phyloP scores from a whole-genome alignment of 2,888 invertebrate species.

The Priocnemis perturbator region DNA sequence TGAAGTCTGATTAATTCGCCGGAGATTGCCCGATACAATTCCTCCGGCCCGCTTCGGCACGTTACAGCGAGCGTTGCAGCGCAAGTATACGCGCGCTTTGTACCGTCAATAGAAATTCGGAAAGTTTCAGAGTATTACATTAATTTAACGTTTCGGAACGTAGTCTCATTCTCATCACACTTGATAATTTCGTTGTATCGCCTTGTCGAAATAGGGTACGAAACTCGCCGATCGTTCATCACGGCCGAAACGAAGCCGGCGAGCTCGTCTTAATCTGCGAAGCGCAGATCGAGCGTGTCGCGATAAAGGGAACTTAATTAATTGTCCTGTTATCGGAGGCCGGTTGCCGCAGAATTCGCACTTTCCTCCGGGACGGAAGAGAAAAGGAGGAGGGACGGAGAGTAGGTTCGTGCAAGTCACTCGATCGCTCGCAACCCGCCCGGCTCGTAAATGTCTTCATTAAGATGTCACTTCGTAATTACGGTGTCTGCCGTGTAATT shows the following conservation, averaged over 20 bases:
- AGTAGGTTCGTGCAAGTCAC: constrained; percentile 40
- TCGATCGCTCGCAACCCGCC: constrained; percentile 35
- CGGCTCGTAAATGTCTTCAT: constrained; percentile 47
- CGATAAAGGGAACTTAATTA: constrained; percentile 3
- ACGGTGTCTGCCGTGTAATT: constrained; percentile 52
- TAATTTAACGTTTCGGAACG: no score
- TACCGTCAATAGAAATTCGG: no score
- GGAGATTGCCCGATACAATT: constrained; percentile 5
- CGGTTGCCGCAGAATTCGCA: constrained; percentile 10
- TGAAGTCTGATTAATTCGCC: constrained; percentile 5
- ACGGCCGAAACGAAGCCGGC: background rate
- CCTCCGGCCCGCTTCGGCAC: background rate
- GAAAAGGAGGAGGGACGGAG: constrained; percentile 1
- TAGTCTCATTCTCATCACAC: no score
- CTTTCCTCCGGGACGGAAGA: constrained; percentile 34
- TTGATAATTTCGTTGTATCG: no score
- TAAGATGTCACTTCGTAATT: constrained; percentile 53
- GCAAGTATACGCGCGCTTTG: no score
- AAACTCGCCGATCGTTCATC: no score
- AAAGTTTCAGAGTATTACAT: no score
- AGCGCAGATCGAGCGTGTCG: background rate
- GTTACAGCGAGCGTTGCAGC: no score
- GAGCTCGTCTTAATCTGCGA: background rate
- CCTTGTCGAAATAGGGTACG: no score
- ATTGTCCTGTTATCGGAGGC: constrained; percentile 1